These are phyloP conservation scores for Pygoscelis antarcticus DNA, from an alignment of 2,113 vertebrate species.

Conservation along the genomic window DNA sequence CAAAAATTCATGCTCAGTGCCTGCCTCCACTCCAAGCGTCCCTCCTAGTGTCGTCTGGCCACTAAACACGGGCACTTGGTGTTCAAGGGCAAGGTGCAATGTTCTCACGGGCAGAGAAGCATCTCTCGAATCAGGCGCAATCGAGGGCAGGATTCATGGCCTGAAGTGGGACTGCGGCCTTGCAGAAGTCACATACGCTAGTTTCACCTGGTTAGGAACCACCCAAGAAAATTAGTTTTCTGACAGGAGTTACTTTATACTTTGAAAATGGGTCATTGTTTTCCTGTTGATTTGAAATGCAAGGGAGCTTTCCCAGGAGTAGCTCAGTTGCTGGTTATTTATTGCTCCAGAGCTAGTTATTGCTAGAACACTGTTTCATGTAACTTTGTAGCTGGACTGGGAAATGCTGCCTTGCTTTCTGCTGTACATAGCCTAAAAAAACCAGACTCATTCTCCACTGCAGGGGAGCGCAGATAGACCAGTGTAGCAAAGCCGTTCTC, in stretches of 20 bases:
- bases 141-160: neutral
- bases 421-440: neutral
- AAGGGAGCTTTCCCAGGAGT: neutral
- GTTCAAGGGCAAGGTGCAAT: neutral
- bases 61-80: neutral
- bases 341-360: neutral
- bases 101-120: accelerated
- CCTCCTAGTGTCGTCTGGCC: neutral
- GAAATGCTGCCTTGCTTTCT: slow-evolving; percentile 5
- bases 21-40: neutral
- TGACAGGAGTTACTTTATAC: neutral
- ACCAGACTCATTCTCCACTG: accelerated
- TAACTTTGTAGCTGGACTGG: slow-evolving; percentile 31
- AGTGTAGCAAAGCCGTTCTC: neutral
- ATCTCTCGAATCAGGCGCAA: neutral
- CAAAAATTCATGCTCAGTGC: neutral
- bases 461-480: neutral
- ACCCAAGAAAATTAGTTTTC: neutral
- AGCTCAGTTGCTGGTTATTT: slow-evolving; percentile 1
- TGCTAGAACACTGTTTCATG: neutral
- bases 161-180: neutral
- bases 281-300: slow-evolving; percentile 20
- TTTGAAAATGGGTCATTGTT: slow-evolving; percentile 27
- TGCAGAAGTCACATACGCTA: neutral
- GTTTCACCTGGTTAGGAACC: neutral